These are phyloP conservation scores for Phataginus tricuspis DNA, from an alignment of 2,797 vertebrate genomes.

Conservation along the genomic window DNA sequence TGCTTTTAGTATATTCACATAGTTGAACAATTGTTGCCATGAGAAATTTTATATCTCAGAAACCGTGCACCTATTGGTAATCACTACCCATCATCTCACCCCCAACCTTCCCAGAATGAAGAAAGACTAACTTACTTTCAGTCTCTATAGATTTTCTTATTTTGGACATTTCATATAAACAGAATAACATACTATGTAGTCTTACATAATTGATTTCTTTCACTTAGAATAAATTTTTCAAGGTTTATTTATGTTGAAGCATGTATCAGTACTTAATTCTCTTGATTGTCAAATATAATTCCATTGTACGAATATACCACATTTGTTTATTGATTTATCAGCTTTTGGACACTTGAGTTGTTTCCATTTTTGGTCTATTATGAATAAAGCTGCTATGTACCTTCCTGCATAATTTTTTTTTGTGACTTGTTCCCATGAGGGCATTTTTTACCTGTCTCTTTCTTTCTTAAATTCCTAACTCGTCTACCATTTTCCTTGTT, in stretches of 20 bases:
- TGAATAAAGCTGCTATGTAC: not conserved
- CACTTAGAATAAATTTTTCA: not conserved
- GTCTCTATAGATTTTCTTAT: not conserved
- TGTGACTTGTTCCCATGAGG: not conserved
- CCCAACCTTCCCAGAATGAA: not conserved
- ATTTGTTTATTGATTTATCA: not conserved
- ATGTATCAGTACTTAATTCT: not conserved
- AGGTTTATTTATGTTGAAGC: not conserved
- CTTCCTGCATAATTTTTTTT: not conserved
- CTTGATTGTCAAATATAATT: not conserved
- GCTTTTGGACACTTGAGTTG: not conserved
- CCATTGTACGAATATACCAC: not conserved
- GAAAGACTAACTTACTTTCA: not conserved
- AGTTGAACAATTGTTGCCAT: not conserved
- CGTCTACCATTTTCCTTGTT: not conserved
- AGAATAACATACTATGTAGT: not conserved
- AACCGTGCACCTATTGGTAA: not conserved
- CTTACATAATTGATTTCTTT: not conserved
- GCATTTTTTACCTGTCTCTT: not conserved
- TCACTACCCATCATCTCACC: not conserved
- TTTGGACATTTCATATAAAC: not conserved
- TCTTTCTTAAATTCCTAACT: not conserved
- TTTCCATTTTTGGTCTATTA: not conserved
- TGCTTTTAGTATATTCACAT: not conserved
- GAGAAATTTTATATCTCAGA: not conserved